These are phyloP conservation scores for Aplysina aerophoba DNA, from an alignment of 37 sponge, comb jelly and placozoan genomes.

Conservation along the genomic window DNA sequence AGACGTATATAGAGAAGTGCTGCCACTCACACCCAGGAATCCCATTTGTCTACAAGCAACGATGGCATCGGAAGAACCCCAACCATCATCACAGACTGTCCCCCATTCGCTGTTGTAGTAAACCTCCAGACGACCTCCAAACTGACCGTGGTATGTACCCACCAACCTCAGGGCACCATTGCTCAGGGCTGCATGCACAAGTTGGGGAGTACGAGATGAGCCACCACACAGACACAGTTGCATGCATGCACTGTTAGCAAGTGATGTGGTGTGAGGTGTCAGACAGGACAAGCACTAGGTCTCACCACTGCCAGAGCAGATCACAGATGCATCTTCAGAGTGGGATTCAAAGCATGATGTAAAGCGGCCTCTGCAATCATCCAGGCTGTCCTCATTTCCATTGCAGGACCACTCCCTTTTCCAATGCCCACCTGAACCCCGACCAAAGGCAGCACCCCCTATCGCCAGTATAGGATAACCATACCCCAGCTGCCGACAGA, in stretches of 20 bases:
- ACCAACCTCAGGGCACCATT: neutral
- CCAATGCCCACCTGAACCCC: neutral
- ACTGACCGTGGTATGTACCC: neutral
- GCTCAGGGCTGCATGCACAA: neutral
- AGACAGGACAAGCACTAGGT: too few relatives aligned
- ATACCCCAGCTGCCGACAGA: constrained; percentile 5
- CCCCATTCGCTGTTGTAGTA: neutral
- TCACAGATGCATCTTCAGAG: neutral
- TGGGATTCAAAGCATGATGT: too few relatives aligned
- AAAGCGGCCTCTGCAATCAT: neutral
- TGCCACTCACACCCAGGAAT: neutral
- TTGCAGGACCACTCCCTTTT: neutral
- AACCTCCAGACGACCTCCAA: constrained; percentile 16
- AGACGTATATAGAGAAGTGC: neutral
- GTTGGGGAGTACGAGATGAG: too few relatives aligned
- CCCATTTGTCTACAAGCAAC: constrained; percentile 13
- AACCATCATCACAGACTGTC: neutral
- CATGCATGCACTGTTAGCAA: too few relatives aligned
- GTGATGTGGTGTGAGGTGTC: too few relatives aligned
- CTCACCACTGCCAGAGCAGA: constrained; percentile 12
- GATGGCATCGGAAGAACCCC: neutral
- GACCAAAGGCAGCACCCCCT: too few relatives aligned
- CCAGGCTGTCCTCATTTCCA: neutral
- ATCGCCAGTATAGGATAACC: neutral
- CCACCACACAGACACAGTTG: too few relatives aligned